Evolutionary conservation across 2,888 invertebrate genomes (phyloP).

Genomic region (Epistrophe eligans): DNA sequence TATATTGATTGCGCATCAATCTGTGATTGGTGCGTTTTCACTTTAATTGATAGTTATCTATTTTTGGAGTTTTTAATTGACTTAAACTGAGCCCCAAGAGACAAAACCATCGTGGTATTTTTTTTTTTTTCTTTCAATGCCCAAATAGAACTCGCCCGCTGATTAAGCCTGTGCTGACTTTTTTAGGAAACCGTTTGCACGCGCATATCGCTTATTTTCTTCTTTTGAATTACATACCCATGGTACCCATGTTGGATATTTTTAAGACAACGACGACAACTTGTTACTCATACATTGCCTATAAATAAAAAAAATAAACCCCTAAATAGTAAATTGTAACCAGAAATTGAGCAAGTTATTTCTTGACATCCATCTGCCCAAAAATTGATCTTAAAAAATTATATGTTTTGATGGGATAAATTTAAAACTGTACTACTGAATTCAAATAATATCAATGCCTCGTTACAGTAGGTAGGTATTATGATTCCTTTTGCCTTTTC

Average conservation of each 20-base stretch:
- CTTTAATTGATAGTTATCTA: constrained; percentile 77
- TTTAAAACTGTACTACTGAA: not conserved
- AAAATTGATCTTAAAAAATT: not conserved
- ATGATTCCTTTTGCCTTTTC: too few species aligned
- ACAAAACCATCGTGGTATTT: constrained; percentile 49
- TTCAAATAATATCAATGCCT: too few species aligned
- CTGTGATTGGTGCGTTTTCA: constrained; percentile 59
- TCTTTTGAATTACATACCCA: constrained; percentile 6
- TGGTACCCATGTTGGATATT: constrained; percentile 9
- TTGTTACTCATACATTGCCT: constrained; percentile 4
- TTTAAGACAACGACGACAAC: constrained; percentile 1
- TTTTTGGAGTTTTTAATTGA: constrained; percentile 78
- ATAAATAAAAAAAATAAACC: not conserved
- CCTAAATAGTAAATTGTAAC: constrained; percentile 1
- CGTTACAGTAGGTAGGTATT: too few species aligned
- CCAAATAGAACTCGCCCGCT: constrained; percentile 70
- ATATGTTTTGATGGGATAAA: not conserved
- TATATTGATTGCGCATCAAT: constrained; percentile 42
- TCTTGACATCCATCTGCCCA: constrained; percentile 31
- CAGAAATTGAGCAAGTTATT: constrained; percentile 19
- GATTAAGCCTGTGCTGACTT: constrained; percentile 48
- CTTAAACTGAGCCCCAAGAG: constrained; percentile 73
- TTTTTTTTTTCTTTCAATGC: constrained; percentile 42
- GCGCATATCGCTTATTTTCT: constrained; percentile 39
- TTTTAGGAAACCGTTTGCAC: constrained; percentile 64